Percentiles rank a stretch among this genome's conserved stretches.
phyloP scores from a whole-genome alignment of 2,888 invertebrate species.

The Rhorus exstirpatorius region DNA sequence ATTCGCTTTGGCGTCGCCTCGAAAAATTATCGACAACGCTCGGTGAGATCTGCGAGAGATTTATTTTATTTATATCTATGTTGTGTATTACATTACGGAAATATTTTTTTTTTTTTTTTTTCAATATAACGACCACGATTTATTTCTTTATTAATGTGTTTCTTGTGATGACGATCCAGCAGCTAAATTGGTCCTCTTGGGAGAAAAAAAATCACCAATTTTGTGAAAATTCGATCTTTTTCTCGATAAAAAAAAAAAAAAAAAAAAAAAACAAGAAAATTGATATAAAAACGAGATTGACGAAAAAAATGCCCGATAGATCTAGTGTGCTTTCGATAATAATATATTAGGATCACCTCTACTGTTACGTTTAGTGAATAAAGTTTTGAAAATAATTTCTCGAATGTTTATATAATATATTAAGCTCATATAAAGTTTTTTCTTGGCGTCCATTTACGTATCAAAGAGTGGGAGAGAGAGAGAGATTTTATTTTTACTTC shows the following conservation, averaged over 20 bases:
- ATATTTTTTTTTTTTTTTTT: constrained; percentile 25
- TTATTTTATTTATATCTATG: constrained; percentile 21
- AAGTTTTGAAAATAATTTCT: constrained; percentile 68
- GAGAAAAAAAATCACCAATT: constrained; percentile 11
- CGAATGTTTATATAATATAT: constrained; percentile 34
- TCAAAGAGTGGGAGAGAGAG: neutral
- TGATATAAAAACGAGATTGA: constrained; percentile 36
- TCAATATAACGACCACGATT: constrained; percentile 25
- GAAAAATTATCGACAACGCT: constrained; percentile 13
- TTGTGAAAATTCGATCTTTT: constrained; percentile 43
- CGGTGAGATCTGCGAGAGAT: constrained; percentile 30
- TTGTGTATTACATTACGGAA: constrained; percentile 29
- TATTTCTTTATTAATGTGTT: constrained; percentile 30
- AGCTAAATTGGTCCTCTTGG: constrained; percentile 22
- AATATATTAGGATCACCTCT: constrained; percentile 71
- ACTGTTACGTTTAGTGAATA: constrained; percentile 71
- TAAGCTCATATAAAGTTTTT: constrained; percentile 33
- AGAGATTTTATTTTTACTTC: constrained; percentile 15
- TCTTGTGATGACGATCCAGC: constrained; percentile 52
- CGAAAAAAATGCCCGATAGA: constrained; percentile 53
- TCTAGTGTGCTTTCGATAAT: constrained; percentile 70
- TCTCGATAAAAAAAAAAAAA: constrained; percentile 26
- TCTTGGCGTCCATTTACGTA: neutral
- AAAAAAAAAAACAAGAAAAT: constrained; percentile 4
- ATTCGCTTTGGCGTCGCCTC: constrained; percentile 30